Evolutionary conservation across 30 jellyfish, hydroid and myxozoan species (phyloP), one percentile per base, ranked within the genome.

Genomic region (Clytia hemisphaerica): DNA sequence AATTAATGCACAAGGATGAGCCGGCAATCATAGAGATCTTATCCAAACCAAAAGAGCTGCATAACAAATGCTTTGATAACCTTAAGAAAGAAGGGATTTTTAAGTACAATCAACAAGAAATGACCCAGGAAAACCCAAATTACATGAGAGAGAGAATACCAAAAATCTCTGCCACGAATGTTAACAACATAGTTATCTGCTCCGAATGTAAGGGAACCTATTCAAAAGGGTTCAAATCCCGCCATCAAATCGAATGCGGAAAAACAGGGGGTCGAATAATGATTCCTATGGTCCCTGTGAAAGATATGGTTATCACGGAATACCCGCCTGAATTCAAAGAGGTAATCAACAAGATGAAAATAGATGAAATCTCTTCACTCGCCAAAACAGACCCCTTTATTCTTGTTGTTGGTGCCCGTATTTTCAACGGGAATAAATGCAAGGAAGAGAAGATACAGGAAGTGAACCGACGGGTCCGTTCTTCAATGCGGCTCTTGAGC

Each of bases 1-100:
- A 19, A 10, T 35, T 65, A n/a, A 42, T 10, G n/a, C 78, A 65
- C 27, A 65, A 42, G 27, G 27, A 65, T 0, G 78, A 65, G 10
- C 78, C 78, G 28, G 75, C 50, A 10, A 31, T 51, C 24, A 31
- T 51, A 15, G 24, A 51, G 30, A 31, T 0, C 31, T 51, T 51
- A 51, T 51, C 66, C 16, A 12, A 14, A 24, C 66, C 66, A 14
- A 22, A 31, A 14, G 31, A 24, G 30, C 31, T 14, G 30, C 16
- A 31, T 14, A 51, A 14, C 10, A 51, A 51, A 51, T 22, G 31
- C 16, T 51, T 51, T 51, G 66, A 51, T 51, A 22, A 51, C 21
- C 21, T 51, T 22, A 51, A 51, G 30, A 51, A 51, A 24, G 24
- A 14, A 22, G 66, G 66, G 10, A 24, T 51, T 14, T 51, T 51